A percentile compares a stretch with the other conserved stretches of the same genome.
Evolutionary conservation across 2,113 vertebrate genomes (phyloP).

Genomic region (Malurus cyaneus): DNA sequence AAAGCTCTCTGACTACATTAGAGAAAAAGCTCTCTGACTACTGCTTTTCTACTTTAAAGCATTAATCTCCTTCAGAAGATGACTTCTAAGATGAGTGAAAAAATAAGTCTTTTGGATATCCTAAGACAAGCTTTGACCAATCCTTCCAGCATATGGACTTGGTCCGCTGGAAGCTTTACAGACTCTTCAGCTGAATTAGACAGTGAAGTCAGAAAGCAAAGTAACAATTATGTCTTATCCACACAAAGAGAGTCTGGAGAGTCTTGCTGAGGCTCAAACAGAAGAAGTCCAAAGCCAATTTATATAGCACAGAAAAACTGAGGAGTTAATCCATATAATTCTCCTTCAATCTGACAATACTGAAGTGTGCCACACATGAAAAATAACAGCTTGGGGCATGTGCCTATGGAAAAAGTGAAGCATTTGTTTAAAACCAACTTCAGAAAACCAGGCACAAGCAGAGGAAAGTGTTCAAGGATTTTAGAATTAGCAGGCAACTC

Average conservation of each 20-base stretch:
- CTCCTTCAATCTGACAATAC: not conserved
- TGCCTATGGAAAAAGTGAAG: not conserved
- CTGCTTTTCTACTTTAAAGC: not conserved
- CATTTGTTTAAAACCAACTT: not conserved
- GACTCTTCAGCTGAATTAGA: not conserved
- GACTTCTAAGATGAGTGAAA: not conserved
- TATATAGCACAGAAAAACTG: not conserved
- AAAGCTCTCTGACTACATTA: not conserved
- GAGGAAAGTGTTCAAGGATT: not conserved
- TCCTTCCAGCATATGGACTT: not conserved
- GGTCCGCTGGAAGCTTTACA: not conserved
- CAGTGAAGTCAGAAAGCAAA: not conserved
- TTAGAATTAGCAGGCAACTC: not conserved
- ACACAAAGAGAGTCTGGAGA: not conserved
- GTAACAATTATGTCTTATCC: fast-evolving
- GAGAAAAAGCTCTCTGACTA: not conserved
- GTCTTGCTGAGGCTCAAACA: not conserved
- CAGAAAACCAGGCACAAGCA: not conserved
- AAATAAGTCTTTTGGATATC: not conserved
- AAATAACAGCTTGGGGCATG: not conserved
- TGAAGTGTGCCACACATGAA: not conserved
- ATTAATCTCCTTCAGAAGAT: not conserved
- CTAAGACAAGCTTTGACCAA: not conserved
- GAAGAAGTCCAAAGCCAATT: not conserved
- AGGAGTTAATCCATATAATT: not conserved